Conservation (phyloP, 2,113 vertebrate species). For the Oophaga pumilio region DNA sequence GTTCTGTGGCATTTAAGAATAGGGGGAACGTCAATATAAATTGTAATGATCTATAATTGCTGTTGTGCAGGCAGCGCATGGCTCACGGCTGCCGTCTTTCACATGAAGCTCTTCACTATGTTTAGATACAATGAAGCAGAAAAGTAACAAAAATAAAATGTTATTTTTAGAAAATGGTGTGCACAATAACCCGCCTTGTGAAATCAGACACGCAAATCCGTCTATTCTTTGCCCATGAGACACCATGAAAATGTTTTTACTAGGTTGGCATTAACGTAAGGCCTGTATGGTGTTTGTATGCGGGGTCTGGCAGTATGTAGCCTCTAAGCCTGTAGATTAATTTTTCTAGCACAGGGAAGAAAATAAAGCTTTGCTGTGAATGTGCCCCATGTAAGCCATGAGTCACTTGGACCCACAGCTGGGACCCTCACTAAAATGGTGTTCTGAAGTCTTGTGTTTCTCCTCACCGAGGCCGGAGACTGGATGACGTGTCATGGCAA, state of each 20-base stretch:
- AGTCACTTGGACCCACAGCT: no score
- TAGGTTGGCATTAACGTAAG: background rate
- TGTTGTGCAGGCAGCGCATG: no score
- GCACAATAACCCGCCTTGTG: background rate
- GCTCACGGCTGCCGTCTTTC: no score
- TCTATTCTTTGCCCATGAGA: background rate
- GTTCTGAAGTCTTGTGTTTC: no score
- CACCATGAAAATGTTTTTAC: background rate
- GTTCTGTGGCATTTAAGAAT: no score
- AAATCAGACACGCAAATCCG: background rate
- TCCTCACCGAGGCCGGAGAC: no score
- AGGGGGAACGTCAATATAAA: no score
- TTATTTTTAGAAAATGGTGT: slow-evolving; percentile 3
- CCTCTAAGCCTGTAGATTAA: background rate
- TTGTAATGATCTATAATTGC: no score
- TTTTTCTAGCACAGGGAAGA: background rate
- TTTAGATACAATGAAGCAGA: background rate
- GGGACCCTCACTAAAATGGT: no score
- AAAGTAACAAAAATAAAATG: background rate
- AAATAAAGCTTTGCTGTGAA: background rate
- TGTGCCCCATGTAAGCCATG: no score
- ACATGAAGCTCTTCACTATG: background rate
- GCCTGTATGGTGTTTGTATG: background rate
- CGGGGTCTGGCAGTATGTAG: background rate
- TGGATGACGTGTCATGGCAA: no score